Evolutionary conservation across 2,113 vertebrate genomes (phyloP).

Genomic region (Elgaria multicarinata): DNA sequence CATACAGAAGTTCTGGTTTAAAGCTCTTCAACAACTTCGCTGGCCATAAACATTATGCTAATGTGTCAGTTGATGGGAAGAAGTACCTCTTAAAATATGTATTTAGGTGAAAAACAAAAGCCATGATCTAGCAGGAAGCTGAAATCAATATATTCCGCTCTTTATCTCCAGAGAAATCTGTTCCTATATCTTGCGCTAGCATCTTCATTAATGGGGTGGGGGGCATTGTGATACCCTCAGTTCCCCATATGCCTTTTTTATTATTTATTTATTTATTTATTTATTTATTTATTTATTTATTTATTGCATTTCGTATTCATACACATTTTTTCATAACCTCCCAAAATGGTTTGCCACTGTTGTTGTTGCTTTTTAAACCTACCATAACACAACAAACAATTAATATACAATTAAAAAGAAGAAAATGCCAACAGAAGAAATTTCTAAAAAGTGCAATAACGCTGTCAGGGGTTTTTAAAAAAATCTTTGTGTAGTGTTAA

Average conservation of each 20-base stretch:
- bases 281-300: neutral
- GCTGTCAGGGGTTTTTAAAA: too few species aligned
- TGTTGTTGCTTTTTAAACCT: neutral
- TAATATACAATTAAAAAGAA: neutral
- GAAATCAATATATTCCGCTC: slow-evolving; percentile 36
- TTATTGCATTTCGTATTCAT: neutral
- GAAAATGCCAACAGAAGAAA: neutral
- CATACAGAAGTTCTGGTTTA: slow-evolving; percentile 56
- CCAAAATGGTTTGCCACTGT: neutral
- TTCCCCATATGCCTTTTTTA: neutral
- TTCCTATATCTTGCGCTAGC: neutral
- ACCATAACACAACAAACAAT: neutral
- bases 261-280: neutral
- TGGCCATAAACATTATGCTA: slow-evolving; percentile 72
- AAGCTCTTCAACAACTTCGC: slow-evolving; percentile 64
- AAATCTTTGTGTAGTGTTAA: neutral
- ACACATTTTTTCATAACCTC: too few species aligned
- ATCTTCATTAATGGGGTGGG: slow-evolving; percentile 19
- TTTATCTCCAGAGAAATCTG: slow-evolving; percentile 54
- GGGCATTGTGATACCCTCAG: neutral
- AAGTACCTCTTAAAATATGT: slow-evolving; percentile 50
- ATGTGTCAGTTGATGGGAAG: slow-evolving; percentile 47
- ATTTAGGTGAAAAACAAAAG: slow-evolving; percentile 60
- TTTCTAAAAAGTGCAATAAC: neutral
- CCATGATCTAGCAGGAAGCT: slow-evolving; percentile 34